phyloP scores from a whole-genome alignment of 2,113 vertebrate genomes.

The Ondatra zibethicus region DNA sequence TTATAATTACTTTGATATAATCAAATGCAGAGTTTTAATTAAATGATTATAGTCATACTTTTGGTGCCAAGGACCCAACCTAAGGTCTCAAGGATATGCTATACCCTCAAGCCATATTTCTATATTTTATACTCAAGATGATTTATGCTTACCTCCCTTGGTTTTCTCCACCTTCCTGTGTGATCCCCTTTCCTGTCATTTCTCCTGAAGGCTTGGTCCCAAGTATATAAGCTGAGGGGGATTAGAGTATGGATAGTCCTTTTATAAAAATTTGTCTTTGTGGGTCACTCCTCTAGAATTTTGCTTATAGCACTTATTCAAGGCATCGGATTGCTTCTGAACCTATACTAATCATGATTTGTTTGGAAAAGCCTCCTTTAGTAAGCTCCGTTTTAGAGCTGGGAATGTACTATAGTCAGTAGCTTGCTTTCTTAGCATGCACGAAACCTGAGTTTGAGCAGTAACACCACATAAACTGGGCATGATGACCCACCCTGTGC shows the following conservation, averaged over 20 bases:
- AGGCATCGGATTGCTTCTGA: not conserved
- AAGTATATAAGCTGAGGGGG: not conserved
- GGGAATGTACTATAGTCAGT: not conserved
- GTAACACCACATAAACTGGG: not conserved
- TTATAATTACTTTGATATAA: not conserved
- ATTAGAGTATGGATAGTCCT: not conserved
- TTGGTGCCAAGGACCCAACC: not conserved
- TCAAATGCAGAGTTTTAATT: not conserved
- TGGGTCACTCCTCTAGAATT: not conserved
- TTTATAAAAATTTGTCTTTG: not conserved
- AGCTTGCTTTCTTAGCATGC: not conserved
- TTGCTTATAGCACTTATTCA: not conserved
- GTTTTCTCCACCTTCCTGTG: not conserved
- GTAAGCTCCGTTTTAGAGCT: not conserved
- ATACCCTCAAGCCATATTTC: not conserved
- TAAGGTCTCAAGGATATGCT: not conserved
- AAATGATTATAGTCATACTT: not conserved
- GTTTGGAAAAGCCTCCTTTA: not conserved
- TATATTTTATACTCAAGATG: not conserved
- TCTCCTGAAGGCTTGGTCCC: not conserved
- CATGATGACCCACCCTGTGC: not conserved
- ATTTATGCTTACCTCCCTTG: not conserved
- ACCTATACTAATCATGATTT: not conserved
- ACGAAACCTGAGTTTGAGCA: not conserved
- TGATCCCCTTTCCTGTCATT: not conserved